These are phyloP conservation scores for Malurus leucopterus DNA, from an alignment of 2,797 vertebrate genomes.

Conservation along the genomic window DNA sequence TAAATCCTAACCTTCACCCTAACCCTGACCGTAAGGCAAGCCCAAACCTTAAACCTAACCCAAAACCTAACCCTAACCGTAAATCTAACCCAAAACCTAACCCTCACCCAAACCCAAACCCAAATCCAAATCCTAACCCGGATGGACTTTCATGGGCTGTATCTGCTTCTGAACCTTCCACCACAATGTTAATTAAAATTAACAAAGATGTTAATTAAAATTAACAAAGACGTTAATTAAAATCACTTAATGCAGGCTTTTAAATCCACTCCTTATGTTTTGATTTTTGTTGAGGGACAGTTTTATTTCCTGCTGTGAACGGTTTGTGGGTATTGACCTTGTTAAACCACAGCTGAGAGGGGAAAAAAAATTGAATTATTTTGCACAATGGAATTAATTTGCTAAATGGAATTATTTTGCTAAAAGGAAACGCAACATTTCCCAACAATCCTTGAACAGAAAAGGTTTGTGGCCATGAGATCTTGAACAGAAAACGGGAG, in stretches of 20 bases:
- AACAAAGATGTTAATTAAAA: neutral
- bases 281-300: neutral
- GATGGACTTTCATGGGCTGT: neutral
- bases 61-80: too few species aligned
- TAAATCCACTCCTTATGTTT: neutral
- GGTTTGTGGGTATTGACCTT: neutral
- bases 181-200: neutral
- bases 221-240: neutral
- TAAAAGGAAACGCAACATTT: neutral
- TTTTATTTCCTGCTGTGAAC: neutral
- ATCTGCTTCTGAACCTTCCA: neutral
- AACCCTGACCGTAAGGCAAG: too few species aligned
- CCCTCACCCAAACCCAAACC: too few species aligned
- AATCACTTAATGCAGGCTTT: neutral
- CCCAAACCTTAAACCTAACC: too few species aligned
- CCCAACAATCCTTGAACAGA: neutral
- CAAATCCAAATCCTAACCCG: too few species aligned
- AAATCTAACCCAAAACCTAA: too few species aligned
- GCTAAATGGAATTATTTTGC: accelerated
- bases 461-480: neutral
- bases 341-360: neutral
- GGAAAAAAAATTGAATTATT: accelerated
- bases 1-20: too few species aligned
- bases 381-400: neutral
- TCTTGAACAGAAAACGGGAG: neutral